phyloP scores from a whole-genome alignment of 2,888 invertebrate genomes.

The Oscheius sp. region DNA sequence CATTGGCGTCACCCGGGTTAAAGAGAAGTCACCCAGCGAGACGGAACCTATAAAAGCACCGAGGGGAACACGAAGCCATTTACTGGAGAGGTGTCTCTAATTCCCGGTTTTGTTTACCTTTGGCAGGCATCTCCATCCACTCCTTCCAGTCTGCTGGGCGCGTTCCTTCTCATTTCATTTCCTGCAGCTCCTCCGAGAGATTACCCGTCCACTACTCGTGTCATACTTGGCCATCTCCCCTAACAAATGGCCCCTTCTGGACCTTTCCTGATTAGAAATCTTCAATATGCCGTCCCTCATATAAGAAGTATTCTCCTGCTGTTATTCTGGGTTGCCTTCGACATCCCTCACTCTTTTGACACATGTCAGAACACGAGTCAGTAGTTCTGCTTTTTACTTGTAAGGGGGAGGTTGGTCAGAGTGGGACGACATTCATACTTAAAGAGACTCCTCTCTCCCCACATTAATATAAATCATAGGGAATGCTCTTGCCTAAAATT shows the following conservation, averaged over 20 bases:
- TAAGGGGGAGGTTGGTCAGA: too few species aligned
- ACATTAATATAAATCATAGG: slow-evolving; percentile 29
- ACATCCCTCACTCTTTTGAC: not conserved
- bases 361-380: too few species aligned
- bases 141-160: not conserved
- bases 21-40: slow-evolving; percentile 4
- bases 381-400: too few species aligned
- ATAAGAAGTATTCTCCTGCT: not conserved
- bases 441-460: not conserved
- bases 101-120: not conserved
- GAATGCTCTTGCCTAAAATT: not conserved
- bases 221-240: too few species aligned
- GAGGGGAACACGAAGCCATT: not conserved
- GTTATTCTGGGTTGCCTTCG: not conserved
- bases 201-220: not conserved
- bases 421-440: slow-evolving; percentile 4
- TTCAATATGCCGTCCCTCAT: not conserved
- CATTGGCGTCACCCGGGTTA: too few species aligned
- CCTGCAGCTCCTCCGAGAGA: not conserved
- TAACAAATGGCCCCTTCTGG: not conserved
- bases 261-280: not conserved
- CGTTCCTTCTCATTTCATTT: slow-evolving; percentile 1
- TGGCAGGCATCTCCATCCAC: not conserved
- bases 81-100: not conserved
- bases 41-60: not conserved